phyloP scores from a whole-genome alignment of 1,140 invertebrate genomes.

The Heliothis virescens region DNA sequence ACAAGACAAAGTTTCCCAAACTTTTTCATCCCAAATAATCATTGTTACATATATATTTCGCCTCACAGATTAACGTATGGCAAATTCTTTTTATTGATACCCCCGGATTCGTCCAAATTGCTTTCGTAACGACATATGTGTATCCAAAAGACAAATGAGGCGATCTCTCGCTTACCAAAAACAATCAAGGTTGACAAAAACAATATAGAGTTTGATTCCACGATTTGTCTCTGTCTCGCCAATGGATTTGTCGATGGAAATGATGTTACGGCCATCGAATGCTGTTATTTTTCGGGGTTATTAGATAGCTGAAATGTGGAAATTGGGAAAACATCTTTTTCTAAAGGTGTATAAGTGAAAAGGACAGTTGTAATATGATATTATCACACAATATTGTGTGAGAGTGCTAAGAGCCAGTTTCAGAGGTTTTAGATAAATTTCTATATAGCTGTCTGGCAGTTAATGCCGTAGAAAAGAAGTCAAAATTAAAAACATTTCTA shows the following conservation, averaged over 20 bases:
- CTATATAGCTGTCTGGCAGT: too few species aligned
- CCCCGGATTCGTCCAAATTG: conserved; percentile 35
- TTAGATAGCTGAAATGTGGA: background rate
- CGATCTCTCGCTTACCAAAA: conserved; percentile 17
- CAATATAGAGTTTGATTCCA: conserved; percentile 62
- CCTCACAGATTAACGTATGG: conserved; percentile 37
- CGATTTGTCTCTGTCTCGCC: conserved; percentile 59
- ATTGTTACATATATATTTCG: conserved; percentile 4
- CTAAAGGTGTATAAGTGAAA: too few species aligned
- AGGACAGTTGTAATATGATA: too few species aligned
- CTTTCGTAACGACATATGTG: conserved; percentile 44
- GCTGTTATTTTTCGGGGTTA: background rate
- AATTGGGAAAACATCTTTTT: background rate
- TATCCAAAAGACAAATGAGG: conserved; percentile 35
- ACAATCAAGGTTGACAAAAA: conserved; percentile 51
- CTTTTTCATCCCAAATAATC: conserved; percentile 26
- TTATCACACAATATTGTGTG: too few species aligned
- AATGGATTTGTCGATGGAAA: conserved; percentile 43
- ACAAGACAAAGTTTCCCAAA: conserved; percentile 12
- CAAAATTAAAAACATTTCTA: too few species aligned
- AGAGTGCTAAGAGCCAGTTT: too few species aligned
- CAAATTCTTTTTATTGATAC: conserved; percentile 35
- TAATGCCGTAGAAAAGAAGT: too few species aligned
- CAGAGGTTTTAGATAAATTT: too few species aligned
- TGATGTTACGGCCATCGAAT: conserved; percentile 19